A percentile compares a stretch with the other conserved stretches of the same genome.
Conservation (phyloP, 1,140 invertebrate species). For the Brachionus sp. region DNA sequence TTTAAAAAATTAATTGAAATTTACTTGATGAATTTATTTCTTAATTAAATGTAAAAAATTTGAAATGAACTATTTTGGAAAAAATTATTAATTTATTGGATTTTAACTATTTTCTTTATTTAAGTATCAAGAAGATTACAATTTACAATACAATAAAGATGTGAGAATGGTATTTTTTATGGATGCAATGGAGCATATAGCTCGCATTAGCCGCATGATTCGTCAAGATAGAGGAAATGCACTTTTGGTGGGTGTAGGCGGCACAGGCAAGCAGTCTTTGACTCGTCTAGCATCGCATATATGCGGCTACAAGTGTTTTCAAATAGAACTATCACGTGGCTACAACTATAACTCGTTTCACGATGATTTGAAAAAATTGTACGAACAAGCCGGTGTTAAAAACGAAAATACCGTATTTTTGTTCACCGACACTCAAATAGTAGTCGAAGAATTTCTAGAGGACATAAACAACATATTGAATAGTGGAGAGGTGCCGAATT, state of each 20-base stretch:
- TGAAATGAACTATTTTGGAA: too few species aligned
- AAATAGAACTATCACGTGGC: conserved; percentile 76
- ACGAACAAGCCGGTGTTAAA: conserved; percentile 60
- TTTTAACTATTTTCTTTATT: neutral
- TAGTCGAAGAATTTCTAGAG: conserved; percentile 76
- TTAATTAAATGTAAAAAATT: too few species aligned
- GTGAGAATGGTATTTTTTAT: conserved; percentile 59
- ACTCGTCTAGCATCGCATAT: conserved; percentile 59
- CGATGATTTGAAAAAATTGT: conserved; percentile 72
- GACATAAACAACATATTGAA: conserved; percentile 78
- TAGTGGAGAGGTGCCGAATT: conserved; percentile 59
- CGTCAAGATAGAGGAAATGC: conserved; percentile 59
- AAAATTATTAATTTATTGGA: neutral
- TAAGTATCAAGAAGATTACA: conserved; percentile 46
- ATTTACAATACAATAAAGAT: conserved; percentile 43
- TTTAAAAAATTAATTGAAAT: too few species aligned
- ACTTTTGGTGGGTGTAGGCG: conserved; percentile 60
- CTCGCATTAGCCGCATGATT: conserved; percentile 59
- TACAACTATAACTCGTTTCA: conserved; percentile 76
- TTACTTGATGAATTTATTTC: too few species aligned
- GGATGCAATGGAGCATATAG: conserved; percentile 60
- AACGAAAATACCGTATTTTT: conserved; percentile 60
- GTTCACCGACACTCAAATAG: conserved; percentile 64
- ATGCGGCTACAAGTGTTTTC: conserved; percentile 68
- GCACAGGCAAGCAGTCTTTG: conserved; percentile 61